These are phyloP conservation scores for Eilema griseolum DNA, from an alignment of 2,888 invertebrate genomes.

Conservation along the genomic window DNA sequence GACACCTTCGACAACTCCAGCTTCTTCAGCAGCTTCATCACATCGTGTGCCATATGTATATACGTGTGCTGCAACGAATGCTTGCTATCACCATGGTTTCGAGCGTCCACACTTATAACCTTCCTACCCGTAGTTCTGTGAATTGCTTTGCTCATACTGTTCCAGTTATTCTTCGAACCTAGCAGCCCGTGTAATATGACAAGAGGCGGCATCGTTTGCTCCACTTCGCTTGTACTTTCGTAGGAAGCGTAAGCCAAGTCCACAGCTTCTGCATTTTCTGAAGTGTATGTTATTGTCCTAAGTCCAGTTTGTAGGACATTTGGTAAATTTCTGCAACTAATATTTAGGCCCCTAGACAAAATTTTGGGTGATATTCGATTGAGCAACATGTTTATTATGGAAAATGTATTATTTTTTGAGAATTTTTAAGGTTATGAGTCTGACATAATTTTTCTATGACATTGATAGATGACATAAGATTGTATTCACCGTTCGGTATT, in stretches of 20 bases:
- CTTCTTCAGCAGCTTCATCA: slow-evolving; percentile 88
- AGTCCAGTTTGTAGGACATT: slow-evolving; percentile 44
- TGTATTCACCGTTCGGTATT: not conserved
- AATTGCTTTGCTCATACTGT: slow-evolving; percentile 92
- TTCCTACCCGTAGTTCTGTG: slow-evolving; percentile 89
- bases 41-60: slow-evolving; percentile 89
- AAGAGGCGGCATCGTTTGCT: slow-evolving; percentile 86
- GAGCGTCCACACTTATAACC: slow-evolving; percentile 95
- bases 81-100: slow-evolving; percentile 98
- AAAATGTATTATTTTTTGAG: slow-evolving; percentile 25
- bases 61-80: slow-evolving; percentile 93
- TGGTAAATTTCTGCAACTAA: slow-evolving; percentile 53
- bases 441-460: slow-evolving; percentile 43
- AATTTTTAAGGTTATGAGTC: slow-evolving; percentile 54
- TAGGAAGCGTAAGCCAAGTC: slow-evolving; percentile 90
- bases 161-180: slow-evolving; percentile 98
- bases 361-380: slow-evolving; percentile 58
- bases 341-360: slow-evolving; percentile 48
- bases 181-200: slow-evolving; percentile 96
- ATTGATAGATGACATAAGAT: slow-evolving; percentile 25
- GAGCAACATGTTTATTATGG: slow-evolving; percentile 64
- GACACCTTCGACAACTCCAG: slow-evolving; percentile 88
- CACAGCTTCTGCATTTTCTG: slow-evolving; percentile 82
- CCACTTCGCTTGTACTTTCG: slow-evolving; percentile 81
- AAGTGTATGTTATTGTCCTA: slow-evolving; percentile 58